Percentiles rank a stretch among this genome's conserved stretches.
Evolutionary conservation across 1,140 invertebrate species (phyloP).

Genomic region (Metaphire vulgaris): DNA sequence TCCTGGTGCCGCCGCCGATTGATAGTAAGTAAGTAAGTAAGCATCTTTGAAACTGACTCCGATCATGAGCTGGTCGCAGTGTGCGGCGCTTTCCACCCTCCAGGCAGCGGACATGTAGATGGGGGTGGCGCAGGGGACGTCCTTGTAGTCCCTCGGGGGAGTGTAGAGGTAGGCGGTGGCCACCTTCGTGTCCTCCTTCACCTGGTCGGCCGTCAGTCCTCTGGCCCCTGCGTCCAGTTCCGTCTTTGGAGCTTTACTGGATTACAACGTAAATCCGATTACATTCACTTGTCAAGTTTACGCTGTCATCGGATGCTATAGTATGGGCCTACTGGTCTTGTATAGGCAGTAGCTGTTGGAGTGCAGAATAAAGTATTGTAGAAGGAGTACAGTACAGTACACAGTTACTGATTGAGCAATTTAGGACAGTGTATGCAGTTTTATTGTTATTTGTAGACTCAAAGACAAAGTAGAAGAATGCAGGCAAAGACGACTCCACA

Average conservation of each 20-base stretch:
- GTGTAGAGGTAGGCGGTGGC: not conserved
- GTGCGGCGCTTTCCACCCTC: not conserved
- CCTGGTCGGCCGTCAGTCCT: not conserved
- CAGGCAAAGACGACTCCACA: too few relatives aligned
- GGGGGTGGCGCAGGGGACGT: not conserved
- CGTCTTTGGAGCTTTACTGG: not conserved
- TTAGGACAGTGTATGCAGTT: too few relatives aligned
- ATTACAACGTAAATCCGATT: not conserved
- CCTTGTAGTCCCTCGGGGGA: not conserved
- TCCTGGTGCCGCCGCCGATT: too few relatives aligned
- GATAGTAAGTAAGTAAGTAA: too few relatives aligned
- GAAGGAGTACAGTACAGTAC: too few relatives aligned
- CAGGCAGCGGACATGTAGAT: not conserved
- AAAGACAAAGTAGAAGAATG: too few relatives aligned
- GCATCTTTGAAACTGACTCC: not conserved
- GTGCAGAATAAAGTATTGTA: too few relatives aligned
- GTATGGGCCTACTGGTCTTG: too few relatives aligned
- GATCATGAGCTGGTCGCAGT: not conserved
- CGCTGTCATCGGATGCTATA: too few relatives aligned
- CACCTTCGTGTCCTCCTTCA: conserved; percentile 8
- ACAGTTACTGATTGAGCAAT: too few relatives aligned
- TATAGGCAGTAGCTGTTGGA: too few relatives aligned
- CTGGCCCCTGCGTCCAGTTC: not conserved
- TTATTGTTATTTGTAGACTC: too few relatives aligned
- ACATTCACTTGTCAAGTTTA: not conserved